A percentile compares a stretch with the other conserved stretches of the same genome.
Conservation (phyloP, 2,888 invertebrate genomes). For the Hydrotaea diabolus region DNA sequence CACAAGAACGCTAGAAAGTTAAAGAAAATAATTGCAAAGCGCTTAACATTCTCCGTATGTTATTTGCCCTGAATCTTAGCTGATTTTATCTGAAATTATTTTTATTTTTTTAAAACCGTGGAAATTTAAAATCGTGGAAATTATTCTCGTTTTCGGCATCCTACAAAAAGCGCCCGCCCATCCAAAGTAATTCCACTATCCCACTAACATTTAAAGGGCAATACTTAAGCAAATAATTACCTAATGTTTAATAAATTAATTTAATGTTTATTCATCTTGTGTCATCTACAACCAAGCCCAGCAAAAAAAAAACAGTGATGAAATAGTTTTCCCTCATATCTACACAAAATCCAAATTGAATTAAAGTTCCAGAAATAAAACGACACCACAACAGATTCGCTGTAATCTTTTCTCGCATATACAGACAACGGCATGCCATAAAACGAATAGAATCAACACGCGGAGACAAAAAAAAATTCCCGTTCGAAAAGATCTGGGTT, state of each 20-base stretch:
- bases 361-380: slow-evolving; percentile 10
- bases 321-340: slow-evolving; percentile 3
- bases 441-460: slow-evolving; percentile 17
- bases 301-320: not conserved
- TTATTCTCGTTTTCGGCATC: too few species aligned
- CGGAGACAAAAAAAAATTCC: not conserved
- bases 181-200: not conserved
- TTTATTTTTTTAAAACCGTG: too few species aligned
- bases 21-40: too few species aligned
- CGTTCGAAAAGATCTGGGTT: not conserved
- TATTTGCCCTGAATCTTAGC: too few species aligned
- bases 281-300: not conserved
- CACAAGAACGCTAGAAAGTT: too few species aligned
- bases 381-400: not conserved
- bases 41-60: too few species aligned
- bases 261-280: slow-evolving; percentile 6
- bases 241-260: slow-evolving; percentile 13
- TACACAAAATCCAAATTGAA: not conserved
- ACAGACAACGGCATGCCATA: not conserved
- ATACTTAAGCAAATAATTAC: slow-evolving; percentile 2
- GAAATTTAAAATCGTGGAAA: too few species aligned
- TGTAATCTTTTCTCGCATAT: slow-evolving; percentile 6
- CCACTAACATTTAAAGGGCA: not conserved
- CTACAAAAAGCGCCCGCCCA: too few species aligned
- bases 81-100: too few species aligned